phyloP scores from a whole-genome alignment of 2,113 vertebrate genomes.

The Xiphophorus maculatus region DNA sequence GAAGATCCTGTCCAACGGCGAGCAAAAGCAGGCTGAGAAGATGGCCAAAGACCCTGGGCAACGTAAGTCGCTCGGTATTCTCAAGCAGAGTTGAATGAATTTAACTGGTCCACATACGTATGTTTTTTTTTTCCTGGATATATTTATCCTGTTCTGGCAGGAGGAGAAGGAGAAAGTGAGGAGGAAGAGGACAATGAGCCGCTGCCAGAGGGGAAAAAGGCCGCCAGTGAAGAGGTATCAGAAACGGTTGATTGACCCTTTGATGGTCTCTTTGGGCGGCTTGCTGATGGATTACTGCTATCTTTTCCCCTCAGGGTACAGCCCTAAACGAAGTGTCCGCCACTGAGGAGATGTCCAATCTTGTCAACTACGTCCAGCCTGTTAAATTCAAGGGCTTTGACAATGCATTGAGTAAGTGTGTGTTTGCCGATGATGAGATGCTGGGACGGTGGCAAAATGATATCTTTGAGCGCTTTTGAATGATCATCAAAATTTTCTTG shows the following conservation, averaged over 20 bases:
- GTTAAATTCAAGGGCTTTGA: slow-evolving; percentile 93
- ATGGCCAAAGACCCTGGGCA: slow-evolving; percentile 78
- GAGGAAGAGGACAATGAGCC: slow-evolving; percentile 90
- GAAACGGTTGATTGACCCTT: not conserved
- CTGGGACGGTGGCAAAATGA: not conserved
- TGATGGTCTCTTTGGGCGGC: not conserved
- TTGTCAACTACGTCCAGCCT: slow-evolving; percentile 91
- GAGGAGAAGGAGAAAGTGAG: slow-evolving; percentile 87
- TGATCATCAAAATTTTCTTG: not conserved
- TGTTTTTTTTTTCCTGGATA: not conserved
- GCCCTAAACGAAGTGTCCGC: slow-evolving; percentile 91
- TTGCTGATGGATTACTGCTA: slow-evolving; percentile 26
- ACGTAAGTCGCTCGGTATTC: slow-evolving; percentile 84
- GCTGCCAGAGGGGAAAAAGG: slow-evolving; percentile 83
- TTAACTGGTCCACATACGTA: not conserved
- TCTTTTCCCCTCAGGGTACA: slow-evolving; percentile 81
- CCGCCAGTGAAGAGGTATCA: slow-evolving; percentile 85
- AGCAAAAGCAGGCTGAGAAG: slow-evolving; percentile 82
- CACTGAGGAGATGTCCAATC: slow-evolving; percentile 91
- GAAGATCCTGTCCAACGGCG: slow-evolving; percentile 83
- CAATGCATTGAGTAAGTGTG: slow-evolving; percentile 82
- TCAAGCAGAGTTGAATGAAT: not conserved
- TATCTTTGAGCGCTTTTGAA: not conserved
- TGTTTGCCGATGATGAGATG: not conserved
- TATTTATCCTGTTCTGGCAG: slow-evolving; percentile 52